Base-by-base conservation (phyloP, 2,888 invertebrate genomes). In the Piscicola geometra region DNA sequence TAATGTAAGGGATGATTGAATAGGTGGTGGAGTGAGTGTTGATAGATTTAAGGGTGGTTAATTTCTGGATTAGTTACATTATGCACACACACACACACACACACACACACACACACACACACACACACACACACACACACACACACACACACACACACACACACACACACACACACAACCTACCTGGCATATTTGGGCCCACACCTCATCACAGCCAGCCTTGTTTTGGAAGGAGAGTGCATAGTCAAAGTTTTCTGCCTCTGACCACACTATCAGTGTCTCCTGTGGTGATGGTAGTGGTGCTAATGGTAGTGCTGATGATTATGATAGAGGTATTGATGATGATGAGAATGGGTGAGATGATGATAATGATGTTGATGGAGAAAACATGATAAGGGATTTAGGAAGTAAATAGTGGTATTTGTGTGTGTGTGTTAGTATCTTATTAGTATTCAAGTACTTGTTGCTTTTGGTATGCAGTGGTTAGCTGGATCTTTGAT, bases 211-310 rank as follows among this genome's bases (percentile, higher is more conserved):
- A 89, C 99, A 99, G 83, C 99, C 99, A 78, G 93, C 93, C 88
- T 98, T 98, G 87, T 99, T 99, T 89, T 99, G 99, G 89, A 99
- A 99, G 89, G 98, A 98, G 82, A 99, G 88, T 75, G 99, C 99
- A 86, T 99, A 89, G 88, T 99, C 99, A 87, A 95, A 97, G 86
- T 96, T 96, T 85, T 99, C 99, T 79, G 95, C 95, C 88, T 99
- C 99, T 33, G 98, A 97, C 99, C 99, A 99, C 36, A 99, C 99
- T 86, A 99, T 99, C 82, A 99, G 88, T 56, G 99, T 99, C 86
- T 99, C 99, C 89, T 91, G 83, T 3, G 85, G 83, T n/a, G 76
- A 9, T 28, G n/a, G 64, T 3, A 12, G 30, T 12, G 30, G 30
- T 21, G 30, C 5, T 28, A 9, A 64, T 64, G 64, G 30, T 5